phyloP scores from a whole-genome alignment of 2,113 vertebrate genomes.

The Prinia subflava region DNA sequence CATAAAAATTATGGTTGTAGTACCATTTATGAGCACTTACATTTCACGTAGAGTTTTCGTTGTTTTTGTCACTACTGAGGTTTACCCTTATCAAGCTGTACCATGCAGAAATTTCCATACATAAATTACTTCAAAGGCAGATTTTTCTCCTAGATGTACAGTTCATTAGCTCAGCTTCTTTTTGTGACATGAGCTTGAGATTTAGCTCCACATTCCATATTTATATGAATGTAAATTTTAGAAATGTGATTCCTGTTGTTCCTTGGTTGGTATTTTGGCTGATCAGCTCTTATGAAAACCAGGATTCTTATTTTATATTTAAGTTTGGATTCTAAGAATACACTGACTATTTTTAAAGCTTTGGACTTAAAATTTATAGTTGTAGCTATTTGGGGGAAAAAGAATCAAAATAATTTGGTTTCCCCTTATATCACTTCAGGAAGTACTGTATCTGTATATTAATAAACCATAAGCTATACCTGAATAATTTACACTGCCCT shows the following conservation, averaged over 20 bases:
- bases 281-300: background rate
- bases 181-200: background rate
- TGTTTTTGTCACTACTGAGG: background rate
- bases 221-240: slow-evolving; percentile 31
- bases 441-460: background rate
- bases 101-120: slow-evolving; percentile 30
- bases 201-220: background rate
- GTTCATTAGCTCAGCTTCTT: slow-evolving; percentile 25
- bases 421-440: background rate
- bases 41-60: background rate
- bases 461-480: background rate
- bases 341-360: background rate
- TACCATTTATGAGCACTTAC: background rate
- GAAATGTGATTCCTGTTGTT: slow-evolving; percentile 19
- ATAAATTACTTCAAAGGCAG: slow-evolving; percentile 28
- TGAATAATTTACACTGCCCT: slow-evolving; percentile 16
- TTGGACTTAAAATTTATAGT: background rate
- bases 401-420: background rate
- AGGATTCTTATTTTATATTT: background rate
- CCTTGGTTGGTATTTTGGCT: background rate
- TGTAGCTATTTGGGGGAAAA: background rate
- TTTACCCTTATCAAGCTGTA: slow-evolving; percentile 21
- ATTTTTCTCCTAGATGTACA: slow-evolving; percentile 34
- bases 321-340: background rate
- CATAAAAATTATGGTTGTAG: slow-evolving; percentile 26